These are phyloP conservation scores for Rafetus swinhoei DNA, from an alignment of 2,113 vertebrate species.

Conservation along the genomic window DNA sequence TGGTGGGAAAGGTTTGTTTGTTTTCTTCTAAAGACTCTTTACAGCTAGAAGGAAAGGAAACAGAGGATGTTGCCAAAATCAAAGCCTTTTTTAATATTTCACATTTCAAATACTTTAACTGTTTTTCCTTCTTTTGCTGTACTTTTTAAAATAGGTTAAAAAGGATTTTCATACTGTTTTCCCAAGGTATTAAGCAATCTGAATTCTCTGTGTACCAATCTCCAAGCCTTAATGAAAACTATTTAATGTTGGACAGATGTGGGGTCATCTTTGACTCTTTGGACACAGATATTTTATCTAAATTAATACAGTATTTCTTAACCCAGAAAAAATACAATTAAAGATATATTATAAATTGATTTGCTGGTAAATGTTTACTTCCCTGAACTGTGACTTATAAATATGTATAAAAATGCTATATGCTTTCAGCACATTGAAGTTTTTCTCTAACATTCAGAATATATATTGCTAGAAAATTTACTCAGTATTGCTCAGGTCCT, in stretches of 20 bases:
- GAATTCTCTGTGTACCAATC: neutral
- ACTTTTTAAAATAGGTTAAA: neutral
- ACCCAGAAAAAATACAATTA: neutral
- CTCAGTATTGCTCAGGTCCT: no score
- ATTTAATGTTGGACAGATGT: neutral
- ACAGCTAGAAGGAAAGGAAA: neutral
- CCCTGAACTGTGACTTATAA: conserved; percentile 20
- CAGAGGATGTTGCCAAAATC: neutral
- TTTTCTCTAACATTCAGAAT: conserved; percentile 25
- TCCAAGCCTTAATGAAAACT: neutral
- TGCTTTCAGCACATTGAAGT: conserved; percentile 3
- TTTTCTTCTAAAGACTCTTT: neutral
- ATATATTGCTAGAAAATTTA: neutral
- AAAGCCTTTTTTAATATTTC: neutral
- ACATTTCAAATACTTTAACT: neutral
- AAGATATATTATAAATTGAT: neutral
- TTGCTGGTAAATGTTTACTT: neutral
- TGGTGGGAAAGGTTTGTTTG: neutral
- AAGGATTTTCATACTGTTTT: neutral
- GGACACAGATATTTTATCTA: neutral
- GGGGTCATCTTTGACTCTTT: neutral
- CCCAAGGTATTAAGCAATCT: neutral
- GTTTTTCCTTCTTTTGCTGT: neutral
- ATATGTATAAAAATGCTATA: conserved; percentile 32
- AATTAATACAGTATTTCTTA: neutral